Evolutionary conservation across 2,113 vertebrate genomes (phyloP).

Genomic region (Ancistrus triradiatus): DNA sequence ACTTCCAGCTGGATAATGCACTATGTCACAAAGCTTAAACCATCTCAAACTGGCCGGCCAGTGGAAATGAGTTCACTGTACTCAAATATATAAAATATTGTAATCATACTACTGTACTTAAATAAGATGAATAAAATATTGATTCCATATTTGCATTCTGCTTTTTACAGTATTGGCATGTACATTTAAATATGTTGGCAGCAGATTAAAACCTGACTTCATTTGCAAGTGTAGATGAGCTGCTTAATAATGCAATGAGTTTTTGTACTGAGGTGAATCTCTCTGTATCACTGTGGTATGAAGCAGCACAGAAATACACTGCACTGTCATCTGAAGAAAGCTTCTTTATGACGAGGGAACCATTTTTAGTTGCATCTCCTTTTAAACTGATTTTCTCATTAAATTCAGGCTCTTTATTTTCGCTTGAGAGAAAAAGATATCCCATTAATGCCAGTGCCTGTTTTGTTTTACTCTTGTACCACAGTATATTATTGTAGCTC

Average conservation of each 20-base stretch:
- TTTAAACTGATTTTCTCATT: conserved; percentile 8
- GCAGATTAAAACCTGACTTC: background rate
- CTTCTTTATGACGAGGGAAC: conserved; percentile 41
- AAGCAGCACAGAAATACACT: conserved; percentile 48
- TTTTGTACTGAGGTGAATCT: conserved; percentile 5
- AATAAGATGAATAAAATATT: no score
- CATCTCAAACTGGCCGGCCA: no score
- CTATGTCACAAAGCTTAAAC: no score
- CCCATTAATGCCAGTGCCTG: background rate
- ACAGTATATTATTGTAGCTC: conserved; percentile 13
- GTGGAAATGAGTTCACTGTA: no score
- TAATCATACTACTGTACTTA: no score
- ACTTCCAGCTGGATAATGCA: no score
- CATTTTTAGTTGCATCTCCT: conserved; percentile 18
- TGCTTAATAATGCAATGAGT: background rate
- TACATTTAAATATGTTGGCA: background rate
- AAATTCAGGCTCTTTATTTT: conserved; percentile 42
- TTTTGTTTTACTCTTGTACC: conserved; percentile 19
- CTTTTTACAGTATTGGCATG: no score
- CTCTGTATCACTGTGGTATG: conserved; percentile 37
- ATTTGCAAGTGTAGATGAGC: background rate
- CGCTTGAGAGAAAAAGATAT: conserved; percentile 15
- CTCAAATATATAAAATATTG: no score
- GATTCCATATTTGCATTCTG: no score
- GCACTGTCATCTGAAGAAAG: conserved; percentile 38